Evolutionary conservation across 2,888 invertebrate species (phyloP).

Genomic region (Torymus aiolomorphi): DNA sequence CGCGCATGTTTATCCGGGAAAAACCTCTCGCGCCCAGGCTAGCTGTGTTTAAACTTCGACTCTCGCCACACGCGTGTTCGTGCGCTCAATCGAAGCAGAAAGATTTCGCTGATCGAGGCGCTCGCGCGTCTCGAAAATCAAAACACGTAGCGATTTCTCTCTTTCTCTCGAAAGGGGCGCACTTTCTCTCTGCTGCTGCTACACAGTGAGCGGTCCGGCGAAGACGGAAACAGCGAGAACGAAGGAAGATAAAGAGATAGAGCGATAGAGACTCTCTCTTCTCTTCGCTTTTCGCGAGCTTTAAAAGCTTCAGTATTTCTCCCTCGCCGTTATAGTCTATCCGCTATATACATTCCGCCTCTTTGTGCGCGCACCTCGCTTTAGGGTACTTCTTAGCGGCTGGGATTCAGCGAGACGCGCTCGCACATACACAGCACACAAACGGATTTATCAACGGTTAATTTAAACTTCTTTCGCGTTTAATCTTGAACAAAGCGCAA

Average conservation of each 20-base stretch:
- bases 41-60: too few species aligned
- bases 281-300: conserved; percentile 33
- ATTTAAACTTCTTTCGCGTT: conserved; percentile 43
- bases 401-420: neutral
- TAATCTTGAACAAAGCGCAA: conserved; percentile 19
- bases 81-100: conserved; percentile 15
- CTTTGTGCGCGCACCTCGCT: conserved; percentile 11
- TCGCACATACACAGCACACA: neutral
- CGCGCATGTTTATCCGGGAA: too few species aligned
- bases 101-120: conserved; percentile 36
- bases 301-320: conserved; percentile 40
- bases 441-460: conserved; percentile 49
- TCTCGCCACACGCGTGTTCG: too few species aligned
- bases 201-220: neutral
- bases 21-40: too few species aligned
- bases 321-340: conserved; percentile 4
- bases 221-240: conserved; percentile 1
- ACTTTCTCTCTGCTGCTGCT: neutral
- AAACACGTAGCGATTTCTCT: conserved; percentile 53
- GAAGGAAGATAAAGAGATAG: conserved; percentile 21
- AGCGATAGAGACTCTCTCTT: conserved; percentile 27
- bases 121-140: conserved; percentile 41
- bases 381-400: conserved; percentile 19
- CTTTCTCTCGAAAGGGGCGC: conserved; percentile 30
- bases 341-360: neutral